Conservation (phyloP, 2,888 invertebrate genomes). For the Protophormia terraenovae region DNA sequence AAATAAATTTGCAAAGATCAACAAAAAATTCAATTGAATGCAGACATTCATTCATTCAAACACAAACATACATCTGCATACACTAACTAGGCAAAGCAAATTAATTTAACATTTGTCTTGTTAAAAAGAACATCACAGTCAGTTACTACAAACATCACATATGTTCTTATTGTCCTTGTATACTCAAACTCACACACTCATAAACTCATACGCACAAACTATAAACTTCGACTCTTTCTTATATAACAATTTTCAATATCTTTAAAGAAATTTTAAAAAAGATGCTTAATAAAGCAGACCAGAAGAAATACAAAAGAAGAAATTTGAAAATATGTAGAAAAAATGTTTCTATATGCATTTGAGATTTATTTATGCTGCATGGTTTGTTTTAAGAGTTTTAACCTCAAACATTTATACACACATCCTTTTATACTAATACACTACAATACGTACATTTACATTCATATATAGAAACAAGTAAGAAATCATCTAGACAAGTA, state of each 20-base stretch:
- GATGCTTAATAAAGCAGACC: neutral
- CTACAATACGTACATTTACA: neutral
- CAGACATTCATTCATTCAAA: constrained; percentile 49
- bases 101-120: constrained; percentile 66
- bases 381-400: constrained; percentile 47
- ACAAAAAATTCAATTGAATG: constrained; percentile 60
- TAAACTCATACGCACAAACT: constrained; percentile 5
- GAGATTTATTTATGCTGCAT: constrained; percentile 65
- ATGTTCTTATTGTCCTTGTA: constrained; percentile 44
- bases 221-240: constrained; percentile 6
- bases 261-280: constrained; percentile 1
- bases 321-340: neutral
- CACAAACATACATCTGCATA: neutral
- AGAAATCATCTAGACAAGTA: too few relatives aligned
- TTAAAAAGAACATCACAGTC: constrained; percentile 58
- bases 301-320: neutral
- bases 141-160: constrained; percentile 39
- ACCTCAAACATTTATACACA: too few relatives aligned
- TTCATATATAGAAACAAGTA: neutral
- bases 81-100: constrained; percentile 56
- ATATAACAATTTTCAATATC: constrained; percentile 45
- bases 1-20: constrained; percentile 59
- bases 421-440: neutral
- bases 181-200: constrained; percentile 2
- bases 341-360: constrained; percentile 50